Base-by-base conservation (phyloP, 2,113 vertebrate genomes). In the Pipra filicauda region DNA sequence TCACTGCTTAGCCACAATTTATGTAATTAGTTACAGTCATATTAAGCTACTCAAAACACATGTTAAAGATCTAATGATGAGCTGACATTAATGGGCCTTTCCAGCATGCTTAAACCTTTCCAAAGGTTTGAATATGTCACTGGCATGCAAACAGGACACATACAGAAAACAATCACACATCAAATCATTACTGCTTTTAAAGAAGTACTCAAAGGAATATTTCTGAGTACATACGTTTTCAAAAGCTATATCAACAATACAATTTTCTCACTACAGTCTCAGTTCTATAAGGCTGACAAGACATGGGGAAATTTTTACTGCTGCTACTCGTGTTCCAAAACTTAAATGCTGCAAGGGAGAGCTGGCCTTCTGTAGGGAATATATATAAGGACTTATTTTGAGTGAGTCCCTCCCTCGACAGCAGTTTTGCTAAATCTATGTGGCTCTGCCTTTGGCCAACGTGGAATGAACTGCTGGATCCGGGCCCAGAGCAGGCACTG, bases 21-120 rank as follows among this genome's bases (percentile, higher is more conserved):
- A 66, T 76, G 43, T 67, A 55, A 89, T 88, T 92, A 92, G 48
- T 64, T 82, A 70, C 59, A 67, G 64, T 49, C 9, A 9, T 76
- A 75, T 93, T 92, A 94, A 95, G 81, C 61, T 70, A 66, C 26
- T 88, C 96, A 92, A 96, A 96, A 94, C 21, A 78, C 77, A 65
- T 59, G 52, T 79, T 97, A 77, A 93, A 95, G 85, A 85, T 72
- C 94, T 95, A 95, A 96, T 85, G 83, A 91, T 70, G 43, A 93
- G 74, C 62, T 75, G 71, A 90, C 59, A 35, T 85, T 80, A 78
- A 94, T 23, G 88, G 87, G 81, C 92, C 37, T 22, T 94, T 75
- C 59, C 44, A 89, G 57, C 24, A 21, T 5, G 31, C 39, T 85
- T 76, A 83, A 84, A 61, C 1, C 3, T 57, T 95, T 52, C 70